Percentiles rank a stretch among this genome's conserved stretches.
phyloP scores from a whole-genome alignment of 2,888 invertebrate species.

The Limnephilus rhombicus region DNA sequence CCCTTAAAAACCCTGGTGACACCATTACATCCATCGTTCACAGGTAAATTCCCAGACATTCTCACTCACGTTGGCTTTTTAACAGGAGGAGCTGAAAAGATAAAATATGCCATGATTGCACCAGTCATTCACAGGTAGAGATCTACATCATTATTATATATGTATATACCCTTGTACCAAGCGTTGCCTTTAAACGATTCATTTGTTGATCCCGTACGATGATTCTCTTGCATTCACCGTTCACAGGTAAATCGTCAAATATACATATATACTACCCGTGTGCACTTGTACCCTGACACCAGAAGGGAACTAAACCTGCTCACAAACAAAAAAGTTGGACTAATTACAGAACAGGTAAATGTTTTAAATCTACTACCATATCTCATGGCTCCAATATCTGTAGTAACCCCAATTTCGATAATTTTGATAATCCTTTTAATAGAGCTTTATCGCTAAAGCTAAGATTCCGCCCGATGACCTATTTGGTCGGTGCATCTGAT shows the following conservation, averaged over 20 bases:
- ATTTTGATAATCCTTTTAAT: background rate
- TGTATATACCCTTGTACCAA: too few species aligned
- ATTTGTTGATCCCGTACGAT: background rate
- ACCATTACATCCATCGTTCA: background rate
- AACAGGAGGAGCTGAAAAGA: background rate
- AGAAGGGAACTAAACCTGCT: background rate
- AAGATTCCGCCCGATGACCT: too few species aligned
- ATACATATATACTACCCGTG: too few species aligned
- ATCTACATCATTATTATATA: too few species aligned
- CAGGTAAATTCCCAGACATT: background rate
- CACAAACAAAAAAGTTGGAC: background rate
- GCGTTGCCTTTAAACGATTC: background rate
- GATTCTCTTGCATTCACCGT: background rate
- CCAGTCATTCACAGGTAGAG: background rate
- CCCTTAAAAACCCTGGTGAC: background rate
- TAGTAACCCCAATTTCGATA: background rate
- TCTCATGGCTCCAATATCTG: background rate
- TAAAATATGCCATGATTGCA: background rate
- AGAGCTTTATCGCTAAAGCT: too few species aligned
- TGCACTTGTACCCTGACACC: background rate
- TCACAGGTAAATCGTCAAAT: background rate
- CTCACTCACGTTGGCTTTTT: background rate
- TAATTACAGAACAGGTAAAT: background rate
- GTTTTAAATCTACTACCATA: background rate
- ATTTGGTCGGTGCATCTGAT: too few species aligned